phyloP scores from a whole-genome alignment of 2,113 vertebrate genomes.

The Paracyprichromis sp. region DNA sequence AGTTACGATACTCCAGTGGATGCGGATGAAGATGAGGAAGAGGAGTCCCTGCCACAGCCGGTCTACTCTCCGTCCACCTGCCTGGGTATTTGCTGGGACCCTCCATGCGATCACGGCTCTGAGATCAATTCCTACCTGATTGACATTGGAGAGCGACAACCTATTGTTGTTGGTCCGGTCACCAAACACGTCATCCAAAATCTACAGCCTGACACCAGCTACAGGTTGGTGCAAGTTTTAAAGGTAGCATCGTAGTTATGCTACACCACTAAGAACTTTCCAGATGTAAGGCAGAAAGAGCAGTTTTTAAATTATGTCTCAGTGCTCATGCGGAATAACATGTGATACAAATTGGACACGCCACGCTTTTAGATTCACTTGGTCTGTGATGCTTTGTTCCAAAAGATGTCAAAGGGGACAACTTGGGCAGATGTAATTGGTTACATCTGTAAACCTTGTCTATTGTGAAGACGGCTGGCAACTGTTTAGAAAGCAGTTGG shows the following conservation, averaged over 20 bases:
- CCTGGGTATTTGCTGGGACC: slow-evolving; percentile 87
- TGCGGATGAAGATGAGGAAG: slow-evolving; percentile 51
- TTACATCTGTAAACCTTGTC: not conserved
- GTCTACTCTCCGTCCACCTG: slow-evolving; percentile 88
- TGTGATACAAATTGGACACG: not conserved
- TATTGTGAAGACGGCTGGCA: not conserved
- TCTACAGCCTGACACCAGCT: slow-evolving; percentile 94
- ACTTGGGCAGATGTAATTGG: not conserved
- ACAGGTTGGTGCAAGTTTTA: slow-evolving; percentile 74
- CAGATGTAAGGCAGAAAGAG: not conserved
- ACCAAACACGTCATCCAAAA: slow-evolving; percentile 80
- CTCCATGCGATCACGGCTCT: slow-evolving; percentile 87
- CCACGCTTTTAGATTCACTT: not conserved
- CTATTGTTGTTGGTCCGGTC: slow-evolving; percentile 78
- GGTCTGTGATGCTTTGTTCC: not conserved
- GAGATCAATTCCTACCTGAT: slow-evolving; percentile 93
- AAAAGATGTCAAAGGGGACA: not conserved
- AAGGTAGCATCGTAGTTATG: not conserved
- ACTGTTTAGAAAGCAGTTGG: not conserved
- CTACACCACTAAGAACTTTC: not conserved
- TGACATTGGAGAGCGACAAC: slow-evolving; percentile 90
- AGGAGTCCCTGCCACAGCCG: slow-evolving; percentile 17
- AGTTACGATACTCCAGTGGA: slow-evolving; percentile 15
- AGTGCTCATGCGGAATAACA: not conserved
- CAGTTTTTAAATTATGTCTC: not conserved